phyloP scores from a whole-genome alignment of 2,113 vertebrate genomes.

The Azemiops feae region DNA sequence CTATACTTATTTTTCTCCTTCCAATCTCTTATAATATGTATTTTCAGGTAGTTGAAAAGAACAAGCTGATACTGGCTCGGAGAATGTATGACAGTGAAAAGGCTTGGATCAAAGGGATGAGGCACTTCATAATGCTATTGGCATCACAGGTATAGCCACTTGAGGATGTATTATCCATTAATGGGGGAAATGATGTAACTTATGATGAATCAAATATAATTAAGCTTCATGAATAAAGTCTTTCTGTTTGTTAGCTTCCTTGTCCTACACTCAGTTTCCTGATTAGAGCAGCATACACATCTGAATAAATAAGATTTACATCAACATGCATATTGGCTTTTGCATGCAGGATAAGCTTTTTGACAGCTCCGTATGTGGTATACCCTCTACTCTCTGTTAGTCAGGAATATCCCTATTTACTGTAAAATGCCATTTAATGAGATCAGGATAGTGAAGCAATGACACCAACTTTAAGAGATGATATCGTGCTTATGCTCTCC shows the following conservation, averaged over 20 bases:
- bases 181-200: background rate
- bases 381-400: background rate
- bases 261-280: background rate
- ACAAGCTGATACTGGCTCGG: constrained; percentile 73
- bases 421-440: background rate
- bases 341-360: background rate
- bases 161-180: background rate
- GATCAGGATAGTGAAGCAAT: background rate
- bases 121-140: constrained; percentile 73
- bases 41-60: constrained; percentile 80
- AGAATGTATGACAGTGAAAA: constrained; percentile 76
- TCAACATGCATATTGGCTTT: background rate
- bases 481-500: background rate
- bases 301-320: background rate
- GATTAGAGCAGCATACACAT: background rate
- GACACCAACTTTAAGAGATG: background rate
- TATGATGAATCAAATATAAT: background rate
- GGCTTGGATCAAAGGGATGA: constrained; percentile 72
- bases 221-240: background rate
- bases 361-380: background rate
- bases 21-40: background rate
- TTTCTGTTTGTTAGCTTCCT: background rate
- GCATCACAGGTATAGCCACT: constrained; percentile 66
- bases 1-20: background rate
- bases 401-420: background rate